Evolutionary conservation across 2,797 vertebrate species (phyloP), one percentile per base, ranked within the genome.

Genomic region (Valencia hispanica): DNA sequence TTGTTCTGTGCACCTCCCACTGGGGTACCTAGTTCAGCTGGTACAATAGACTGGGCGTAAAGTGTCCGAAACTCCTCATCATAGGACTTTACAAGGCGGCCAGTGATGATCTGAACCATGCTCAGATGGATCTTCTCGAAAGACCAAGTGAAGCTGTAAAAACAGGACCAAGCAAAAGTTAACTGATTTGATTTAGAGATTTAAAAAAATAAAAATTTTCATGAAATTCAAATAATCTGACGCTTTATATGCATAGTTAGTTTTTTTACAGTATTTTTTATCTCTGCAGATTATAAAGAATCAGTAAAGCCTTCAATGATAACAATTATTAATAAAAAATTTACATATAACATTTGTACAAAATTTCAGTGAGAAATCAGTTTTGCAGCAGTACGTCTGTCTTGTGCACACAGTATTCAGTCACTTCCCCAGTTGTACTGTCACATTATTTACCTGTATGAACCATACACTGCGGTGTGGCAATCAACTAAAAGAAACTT

Each of bases 1-100:
- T 93, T 95, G 50, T 88, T 92, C 39, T 93, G 87, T 17, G 85
- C 81, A n/a, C 94, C 80, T 65, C 93, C 91, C 41, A 95, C 94
- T 0, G 93, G 93, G 4, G 94, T 93, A 74, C 95, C 95, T 4
- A 96, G 90, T 72, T 90, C 94, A 32, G 71, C 73, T 53, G 98
- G 97, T 68, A 97, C 90, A 30, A 89, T 95, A 1, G 98, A 99
- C 32, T 96, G 95, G 30, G 98, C 98, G 0, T 96, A 99, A 3
- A 99, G 95, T 0, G 96, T 99, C 80, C 98, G 94, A 84, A 99
- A 99, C 91, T 99, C 98, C 86, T 99, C 98, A 68, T 99, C 98
- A 6, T 97, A 99, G 11, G 95, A 96, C 88, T 97, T 96, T 36
- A 99, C 97, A 63, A 99, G 95, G 61, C 96, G 96, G 72, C 98